Evolutionary conservation across 1,140 invertebrate genomes (phyloP).

Genomic region (Drosophila biarmipes): DNA sequence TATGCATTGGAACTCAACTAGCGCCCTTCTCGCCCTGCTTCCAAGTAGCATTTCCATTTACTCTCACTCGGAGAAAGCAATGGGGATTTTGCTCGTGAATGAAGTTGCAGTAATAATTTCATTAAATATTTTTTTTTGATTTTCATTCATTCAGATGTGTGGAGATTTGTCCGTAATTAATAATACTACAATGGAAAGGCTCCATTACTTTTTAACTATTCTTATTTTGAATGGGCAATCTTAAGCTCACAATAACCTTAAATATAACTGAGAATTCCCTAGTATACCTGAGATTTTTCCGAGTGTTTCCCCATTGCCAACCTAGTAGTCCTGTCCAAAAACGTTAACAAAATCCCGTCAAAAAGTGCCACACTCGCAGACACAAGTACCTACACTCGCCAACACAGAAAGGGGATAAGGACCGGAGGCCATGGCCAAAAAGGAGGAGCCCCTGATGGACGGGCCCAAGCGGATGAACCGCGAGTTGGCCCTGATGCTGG

Average conservation of each 20-base stretch:
- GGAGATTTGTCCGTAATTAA: too few species aligned
- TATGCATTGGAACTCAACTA: slow-evolving; percentile 28
- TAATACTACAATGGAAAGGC: too few species aligned
- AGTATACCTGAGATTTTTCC: not conserved
- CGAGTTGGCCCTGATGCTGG: slow-evolving; percentile 93
- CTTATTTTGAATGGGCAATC: too few species aligned
- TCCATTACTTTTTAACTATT: too few species aligned
- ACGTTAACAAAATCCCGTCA: slow-evolving; percentile 26
- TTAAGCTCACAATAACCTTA: too few species aligned
- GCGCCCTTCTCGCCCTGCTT: slow-evolving; percentile 1
- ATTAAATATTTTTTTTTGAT: not conserved
- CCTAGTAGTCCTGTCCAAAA: slow-evolving; percentile 34
- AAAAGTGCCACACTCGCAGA: not conserved
- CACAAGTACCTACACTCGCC: not conserved
- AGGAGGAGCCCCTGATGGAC: slow-evolving; percentile 85
- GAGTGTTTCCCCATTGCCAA: not conserved
- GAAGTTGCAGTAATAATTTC: not conserved
- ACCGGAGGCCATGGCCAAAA: slow-evolving; percentile 27
- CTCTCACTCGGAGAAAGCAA: not conserved
- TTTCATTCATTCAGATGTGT: too few species aligned
- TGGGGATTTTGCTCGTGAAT: not conserved
- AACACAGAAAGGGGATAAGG: not conserved
- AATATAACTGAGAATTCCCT: too few species aligned
- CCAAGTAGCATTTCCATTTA: not conserved
- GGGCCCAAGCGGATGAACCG: slow-evolving; percentile 88